Conservation (phyloP, 2,113 vertebrate genomes). For the Saccopteryx bilineata region DNA sequence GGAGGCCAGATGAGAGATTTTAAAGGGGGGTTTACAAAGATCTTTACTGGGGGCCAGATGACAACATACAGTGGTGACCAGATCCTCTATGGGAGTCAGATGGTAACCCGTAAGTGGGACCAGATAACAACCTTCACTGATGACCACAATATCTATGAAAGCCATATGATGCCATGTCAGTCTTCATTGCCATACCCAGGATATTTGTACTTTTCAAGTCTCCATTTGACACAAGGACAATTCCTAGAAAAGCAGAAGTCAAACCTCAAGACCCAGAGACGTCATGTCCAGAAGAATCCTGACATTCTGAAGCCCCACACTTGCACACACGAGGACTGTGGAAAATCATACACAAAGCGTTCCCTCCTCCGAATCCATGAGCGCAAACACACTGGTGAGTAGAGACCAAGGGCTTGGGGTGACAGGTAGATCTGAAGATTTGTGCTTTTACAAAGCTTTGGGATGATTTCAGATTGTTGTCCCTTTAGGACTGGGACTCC, state of each 20-base stretch:
- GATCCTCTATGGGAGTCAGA: not conserved
- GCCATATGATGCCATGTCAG: not conserved
- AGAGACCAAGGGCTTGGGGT: not conserved
- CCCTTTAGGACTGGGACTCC: not conserved
- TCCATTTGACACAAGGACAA: not conserved
- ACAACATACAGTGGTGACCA: not conserved
- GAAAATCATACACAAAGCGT: conserved; percentile 18
- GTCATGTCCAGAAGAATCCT: not conserved
- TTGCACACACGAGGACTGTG: conserved; percentile 33
- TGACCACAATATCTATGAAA: not conserved
- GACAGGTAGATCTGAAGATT: not conserved
- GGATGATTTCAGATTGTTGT: not conserved
- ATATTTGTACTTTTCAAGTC: not conserved
- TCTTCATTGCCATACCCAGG: not conserved
- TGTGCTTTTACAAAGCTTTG: not conserved
- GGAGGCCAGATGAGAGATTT: not conserved
- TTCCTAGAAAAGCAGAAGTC: not conserved
- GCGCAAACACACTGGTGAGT: conserved; percentile 71
- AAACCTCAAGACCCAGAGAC: not conserved
- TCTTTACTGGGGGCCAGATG: not conserved
- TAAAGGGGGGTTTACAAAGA: not conserved
- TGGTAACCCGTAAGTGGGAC: not conserved
- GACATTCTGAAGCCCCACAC: not conserved
- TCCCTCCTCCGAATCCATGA: conserved; percentile 33
- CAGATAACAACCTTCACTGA: not conserved